Base-by-base conservation (phyloP, 2,888 invertebrate species). In the Endotricha flammealis region DNA sequence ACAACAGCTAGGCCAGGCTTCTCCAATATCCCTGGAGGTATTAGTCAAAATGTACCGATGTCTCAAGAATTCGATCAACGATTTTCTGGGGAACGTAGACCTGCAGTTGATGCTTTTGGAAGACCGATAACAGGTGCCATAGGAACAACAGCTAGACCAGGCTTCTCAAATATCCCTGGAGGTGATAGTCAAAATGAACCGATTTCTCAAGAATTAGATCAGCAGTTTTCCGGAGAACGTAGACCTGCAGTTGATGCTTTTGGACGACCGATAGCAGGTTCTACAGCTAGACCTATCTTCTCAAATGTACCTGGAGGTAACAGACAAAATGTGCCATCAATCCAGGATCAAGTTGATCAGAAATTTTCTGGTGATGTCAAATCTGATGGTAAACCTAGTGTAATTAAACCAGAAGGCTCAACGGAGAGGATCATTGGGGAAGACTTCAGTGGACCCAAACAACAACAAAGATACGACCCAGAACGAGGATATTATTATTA, bases 391-490 rank as follows among this genome's bases (percentile, higher is more conserved):
- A n/a, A n/a, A n/a, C n/a, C n/a, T n/a, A n/a, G n/a, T n/a, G n/a
- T n/a, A n/a, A n/a, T n/a, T n/a, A n/a, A n/a, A n/a, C n/a, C n/a
- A n/a, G n/a, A n/a, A n/a, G n/a, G n/a, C n/a, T 28, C 51, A 9
- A 56, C 51, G n/a, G 48, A 51, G 29, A 58, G 27, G 24, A 36
- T 61, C 2, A 53, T 61, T 13, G 73, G 71, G 2, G 79, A 83
- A 69, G 71, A 80, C 24, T 82, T 83, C 29, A 71, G 56, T 50
- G 80, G 81, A 10, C 77, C 81, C 0, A 72, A 70, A 43, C 74
- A 71, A 46, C 52, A 53, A 2, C 80, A 76, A 46, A 63, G 49
- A 13, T 83, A 59, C 38, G 75, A 80, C 22, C 53, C 76, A 0
- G 36, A 61, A 43, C 61, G 65, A 14, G 86, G 86, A 2, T 86